These are phyloP conservation scores for Rhyacophila brunnea DNA, from an alignment of 1,140 invertebrate species.

Conservation along the genomic window DNA sequence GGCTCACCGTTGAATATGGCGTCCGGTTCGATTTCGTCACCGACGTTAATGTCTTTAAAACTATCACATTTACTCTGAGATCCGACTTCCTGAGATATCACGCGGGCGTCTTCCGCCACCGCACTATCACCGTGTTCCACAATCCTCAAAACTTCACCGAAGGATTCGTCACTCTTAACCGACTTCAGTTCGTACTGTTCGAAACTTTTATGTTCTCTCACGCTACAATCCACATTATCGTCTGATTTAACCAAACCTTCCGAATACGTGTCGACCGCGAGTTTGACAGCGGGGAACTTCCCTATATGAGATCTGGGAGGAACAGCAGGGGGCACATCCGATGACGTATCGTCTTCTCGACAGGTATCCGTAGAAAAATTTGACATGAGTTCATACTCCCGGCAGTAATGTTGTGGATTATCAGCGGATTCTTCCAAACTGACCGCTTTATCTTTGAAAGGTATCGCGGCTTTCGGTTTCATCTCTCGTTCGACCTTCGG, in stretches of 20 bases:
- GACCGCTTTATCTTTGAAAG: not conserved
- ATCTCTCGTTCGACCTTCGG: conserved; percentile 31
- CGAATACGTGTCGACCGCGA: conserved; percentile 4
- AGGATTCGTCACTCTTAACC: not conserved
- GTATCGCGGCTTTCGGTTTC: conserved; percentile 26
- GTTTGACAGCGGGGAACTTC: conserved; percentile 2
- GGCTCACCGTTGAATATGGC: conserved; percentile 9
- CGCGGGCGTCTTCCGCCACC: conserved; percentile 3
- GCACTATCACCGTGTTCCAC: conserved; percentile 2
- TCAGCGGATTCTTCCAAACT: conserved; percentile 17
- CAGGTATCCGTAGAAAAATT: conserved; percentile 45
- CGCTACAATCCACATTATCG: not conserved
- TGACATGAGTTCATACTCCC: conserved; percentile 50
- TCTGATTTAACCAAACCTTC: not conserved
- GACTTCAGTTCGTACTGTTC: conserved; percentile 28
- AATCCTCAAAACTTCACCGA: conserved; percentile 5
- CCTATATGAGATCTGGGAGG: conserved; percentile 40
- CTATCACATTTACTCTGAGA: conserved; percentile 16
- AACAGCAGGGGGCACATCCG: conserved; percentile 43
- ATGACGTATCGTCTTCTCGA: not conserved
- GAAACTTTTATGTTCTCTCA: conserved; percentile 24
- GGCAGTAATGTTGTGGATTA: conserved; percentile 36
- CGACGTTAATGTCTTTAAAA: conserved; percentile 34
- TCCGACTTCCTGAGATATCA: conserved; percentile 12
- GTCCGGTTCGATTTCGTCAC: conserved; percentile 41